Percentiles rank a stretch among this genome's conserved stretches.
Evolutionary conservation across 2,888 invertebrate species (phyloP).

Genomic region (Sinelater perroti): DNA sequence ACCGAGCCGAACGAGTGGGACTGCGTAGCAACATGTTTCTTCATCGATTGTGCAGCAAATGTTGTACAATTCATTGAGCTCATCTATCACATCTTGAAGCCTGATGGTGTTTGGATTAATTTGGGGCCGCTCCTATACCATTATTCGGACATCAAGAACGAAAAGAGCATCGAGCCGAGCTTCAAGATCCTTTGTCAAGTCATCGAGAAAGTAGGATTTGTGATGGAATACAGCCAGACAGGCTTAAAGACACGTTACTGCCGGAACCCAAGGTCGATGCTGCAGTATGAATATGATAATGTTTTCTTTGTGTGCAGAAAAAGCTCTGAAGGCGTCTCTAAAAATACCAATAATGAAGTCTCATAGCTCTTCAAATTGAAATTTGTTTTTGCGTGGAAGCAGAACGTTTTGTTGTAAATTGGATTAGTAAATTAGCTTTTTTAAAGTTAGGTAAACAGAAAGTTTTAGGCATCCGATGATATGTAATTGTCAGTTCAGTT

Average conservation of each 20-base stretch:
- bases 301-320: conserved; percentile 93
- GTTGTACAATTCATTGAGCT: conserved; percentile 94
- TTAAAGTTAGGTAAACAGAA: too few species aligned
- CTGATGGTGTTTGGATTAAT: conserved; percentile 90
- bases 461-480: too few species aligned
- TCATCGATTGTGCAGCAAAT: conserved; percentile 98
- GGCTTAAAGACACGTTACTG: conserved; percentile 88
- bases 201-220: conserved; percentile 84
- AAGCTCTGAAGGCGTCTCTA: too few species aligned
- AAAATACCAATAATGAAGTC: too few species aligned
- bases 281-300: conserved; percentile 90
- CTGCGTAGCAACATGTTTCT: conserved; percentile 96
- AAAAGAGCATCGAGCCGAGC: conserved; percentile 92
- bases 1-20: conserved; percentile 80
- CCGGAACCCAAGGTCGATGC: conserved; percentile 92
- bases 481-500: too few species aligned
- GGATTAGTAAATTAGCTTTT: background rate
- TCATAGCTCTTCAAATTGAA: too few species aligned
- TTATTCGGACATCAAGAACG: conserved; percentile 85
- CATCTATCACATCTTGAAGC: conserved; percentile 88
- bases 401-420: background rate
- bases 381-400: background rate
- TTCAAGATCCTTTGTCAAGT: conserved; percentile 75
- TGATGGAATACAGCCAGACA: conserved; percentile 80
- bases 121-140: conserved; percentile 93